Evolutionary conservation across 2,888 invertebrate species (phyloP).

Genomic region (Thyatira batis): DNA sequence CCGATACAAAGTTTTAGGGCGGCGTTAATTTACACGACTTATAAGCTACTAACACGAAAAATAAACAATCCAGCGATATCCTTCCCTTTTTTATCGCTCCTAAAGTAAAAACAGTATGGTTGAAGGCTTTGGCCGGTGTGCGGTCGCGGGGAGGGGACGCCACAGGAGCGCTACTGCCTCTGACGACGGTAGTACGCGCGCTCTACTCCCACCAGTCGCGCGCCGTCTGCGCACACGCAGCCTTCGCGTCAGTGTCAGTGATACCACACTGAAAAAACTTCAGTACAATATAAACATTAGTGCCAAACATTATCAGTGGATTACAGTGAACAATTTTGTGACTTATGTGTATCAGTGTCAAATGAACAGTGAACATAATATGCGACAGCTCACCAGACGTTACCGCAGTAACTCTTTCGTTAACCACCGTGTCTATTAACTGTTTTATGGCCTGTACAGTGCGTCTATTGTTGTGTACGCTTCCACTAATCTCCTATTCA

Average conservation of each 20-base stretch:
- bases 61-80: constrained; percentile 77
- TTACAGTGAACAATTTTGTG: constrained; percentile 61
- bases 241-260: constrained; percentile 44
- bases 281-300: constrained; percentile 37
- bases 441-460: constrained; percentile 74
- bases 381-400: constrained; percentile 23
- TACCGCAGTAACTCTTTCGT: constrained; percentile 51
- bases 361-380: constrained; percentile 43
- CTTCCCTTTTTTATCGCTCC: constrained; percentile 77
- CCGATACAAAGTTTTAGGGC: constrained; percentile 55
- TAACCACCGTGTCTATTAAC: constrained; percentile 59
- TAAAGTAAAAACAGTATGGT: constrained; percentile 65
- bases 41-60: constrained; percentile 79
- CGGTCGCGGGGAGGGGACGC: constrained; percentile 45
- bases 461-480: constrained; percentile 74
- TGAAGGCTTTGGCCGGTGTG: constrained; percentile 62
- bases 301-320: constrained; percentile 52
- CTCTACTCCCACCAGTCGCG: constrained; percentile 72
- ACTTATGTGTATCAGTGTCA: constrained; percentile 35
- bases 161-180: constrained; percentile 80
- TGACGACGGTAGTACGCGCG: constrained; percentile 76
- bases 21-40: constrained; percentile 78
- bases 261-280: constrained; percentile 41
- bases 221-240: constrained; percentile 72
- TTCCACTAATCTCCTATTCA: constrained; percentile 75